A percentile compares a stretch with the other conserved stretches of the same genome.
Evolutionary conservation across 2,888 invertebrate species (phyloP).

Genomic region (Furcula furcula): DNA sequence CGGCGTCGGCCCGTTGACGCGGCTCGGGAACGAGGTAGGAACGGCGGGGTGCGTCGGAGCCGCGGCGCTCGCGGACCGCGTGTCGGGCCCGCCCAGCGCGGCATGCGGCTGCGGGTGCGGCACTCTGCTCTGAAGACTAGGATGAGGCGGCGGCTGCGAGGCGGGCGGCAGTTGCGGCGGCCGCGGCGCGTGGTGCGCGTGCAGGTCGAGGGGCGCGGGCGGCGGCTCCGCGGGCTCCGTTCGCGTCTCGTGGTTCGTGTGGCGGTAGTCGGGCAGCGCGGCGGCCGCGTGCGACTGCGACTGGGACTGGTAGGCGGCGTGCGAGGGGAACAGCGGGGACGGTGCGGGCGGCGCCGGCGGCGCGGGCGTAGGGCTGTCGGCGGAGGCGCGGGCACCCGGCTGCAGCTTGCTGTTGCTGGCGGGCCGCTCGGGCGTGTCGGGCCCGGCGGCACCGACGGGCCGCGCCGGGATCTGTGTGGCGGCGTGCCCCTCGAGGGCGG

Average conservation of each 20-base stretch:
- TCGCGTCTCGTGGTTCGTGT: slow-evolving; percentile 81
- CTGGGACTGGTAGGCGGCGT: slow-evolving; percentile 65
- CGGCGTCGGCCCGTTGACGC: slow-evolving; percentile 54
- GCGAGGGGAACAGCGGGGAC: slow-evolving; percentile 67
- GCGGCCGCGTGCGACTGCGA: slow-evolving; percentile 70
- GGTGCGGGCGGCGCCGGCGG: slow-evolving; percentile 71
- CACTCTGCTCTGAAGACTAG: slow-evolving; percentile 57
- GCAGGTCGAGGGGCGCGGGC: slow-evolving; percentile 63
- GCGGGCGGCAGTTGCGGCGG: slow-evolving; percentile 35
- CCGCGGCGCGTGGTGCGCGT: slow-evolving; percentile 57
- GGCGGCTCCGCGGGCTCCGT: slow-evolving; percentile 54
- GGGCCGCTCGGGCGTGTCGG: slow-evolving; percentile 70
- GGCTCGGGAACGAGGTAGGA: slow-evolving; percentile 68
- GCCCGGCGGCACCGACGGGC: slow-evolving; percentile 67
- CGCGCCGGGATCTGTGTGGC: slow-evolving; percentile 71
- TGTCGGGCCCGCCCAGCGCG: slow-evolving; percentile 59
- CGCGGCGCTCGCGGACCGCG: slow-evolving; percentile 46
- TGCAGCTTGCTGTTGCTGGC: slow-evolving; percentile 71
- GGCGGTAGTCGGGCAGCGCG: slow-evolving; percentile 73
- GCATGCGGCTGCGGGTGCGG: slow-evolving; percentile 58
- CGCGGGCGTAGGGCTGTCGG: slow-evolving; percentile 73
- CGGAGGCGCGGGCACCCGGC: slow-evolving; percentile 71
- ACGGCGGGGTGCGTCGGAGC: slow-evolving; percentile 51
- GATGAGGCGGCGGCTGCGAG: slow-evolving; percentile 37
- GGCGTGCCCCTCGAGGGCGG: slow-evolving; percentile 68